These are phyloP conservation scores for Dipodomys ordii DNA, from an alignment of 2,113 vertebrate species.

Conservation along the genomic window DNA sequence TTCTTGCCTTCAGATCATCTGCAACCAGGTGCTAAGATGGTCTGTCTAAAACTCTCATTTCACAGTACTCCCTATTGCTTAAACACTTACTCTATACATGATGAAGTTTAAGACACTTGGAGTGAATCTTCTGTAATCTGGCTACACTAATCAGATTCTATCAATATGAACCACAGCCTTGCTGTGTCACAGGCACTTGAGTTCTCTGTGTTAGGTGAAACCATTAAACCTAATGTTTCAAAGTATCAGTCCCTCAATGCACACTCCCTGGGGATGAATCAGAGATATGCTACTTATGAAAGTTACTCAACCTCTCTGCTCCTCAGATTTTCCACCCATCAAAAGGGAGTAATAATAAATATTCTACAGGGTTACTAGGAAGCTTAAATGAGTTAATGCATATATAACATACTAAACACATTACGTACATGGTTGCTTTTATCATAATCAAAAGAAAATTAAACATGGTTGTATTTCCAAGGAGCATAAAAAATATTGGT, in stretches of 20 bases:
- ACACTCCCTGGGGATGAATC: neutral
- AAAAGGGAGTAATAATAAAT: neutral
- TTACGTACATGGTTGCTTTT: neutral
- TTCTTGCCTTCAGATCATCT: too few relatives aligned
- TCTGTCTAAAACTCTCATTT: too few relatives aligned
- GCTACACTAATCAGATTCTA: neutral
- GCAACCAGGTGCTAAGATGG: too few relatives aligned
- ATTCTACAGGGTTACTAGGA: neutral
- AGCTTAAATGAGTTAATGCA: neutral
- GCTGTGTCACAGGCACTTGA: neutral
- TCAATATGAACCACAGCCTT: neutral
- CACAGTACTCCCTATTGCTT: too few relatives aligned
- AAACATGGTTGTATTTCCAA: neutral
- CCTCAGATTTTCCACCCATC: neutral
- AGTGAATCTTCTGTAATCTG: too few relatives aligned
- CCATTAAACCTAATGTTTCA: neutral
- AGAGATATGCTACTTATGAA: neutral
- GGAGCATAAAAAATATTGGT: neutral
- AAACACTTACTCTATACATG: too few relatives aligned
- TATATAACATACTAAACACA: neutral
- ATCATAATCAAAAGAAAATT: neutral
- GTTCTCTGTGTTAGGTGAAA: neutral
- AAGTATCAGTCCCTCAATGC: neutral
- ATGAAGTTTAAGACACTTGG: too few relatives aligned
- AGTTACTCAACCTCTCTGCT: neutral